Evolutionary conservation across 2,113 vertebrate genomes (phyloP).

Genomic region (Rhadina sibilatrix): DNA sequence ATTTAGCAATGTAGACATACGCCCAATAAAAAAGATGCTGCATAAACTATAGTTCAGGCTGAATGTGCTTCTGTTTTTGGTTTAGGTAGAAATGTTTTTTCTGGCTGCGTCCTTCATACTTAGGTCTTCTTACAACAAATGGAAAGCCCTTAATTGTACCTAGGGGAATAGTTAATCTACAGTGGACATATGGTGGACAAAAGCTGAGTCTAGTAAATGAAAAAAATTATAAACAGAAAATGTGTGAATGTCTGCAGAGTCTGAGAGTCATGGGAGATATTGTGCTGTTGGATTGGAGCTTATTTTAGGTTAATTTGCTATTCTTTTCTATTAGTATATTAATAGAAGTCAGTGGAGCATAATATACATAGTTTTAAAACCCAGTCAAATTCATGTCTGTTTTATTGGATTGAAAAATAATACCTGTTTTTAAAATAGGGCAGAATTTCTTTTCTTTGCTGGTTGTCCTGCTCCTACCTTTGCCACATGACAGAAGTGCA

Average conservation of each 20-base stretch:
- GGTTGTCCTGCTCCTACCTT: background rate
- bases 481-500: slow-evolving; percentile 17
- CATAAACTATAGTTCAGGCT: slow-evolving; percentile 81
- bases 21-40: slow-evolving; percentile 89
- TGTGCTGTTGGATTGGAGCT: slow-evolving; percentile 25
- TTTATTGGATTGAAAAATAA: background rate
- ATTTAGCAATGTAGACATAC: slow-evolving; percentile 78
- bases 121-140: slow-evolving; percentile 97
- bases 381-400: background rate
- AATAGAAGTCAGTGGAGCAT: background rate
- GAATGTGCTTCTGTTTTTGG: slow-evolving; percentile 94
- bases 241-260: slow-evolving; percentile 81
- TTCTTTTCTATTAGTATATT: slow-evolving; percentile 44
- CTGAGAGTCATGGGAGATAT: slow-evolving; percentile 58
- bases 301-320: slow-evolving; percentile 32
- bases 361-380: background rate
- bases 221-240: slow-evolving; percentile 86
- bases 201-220: slow-evolving; percentile 85
- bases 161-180: slow-evolving; percentile 87
- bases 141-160: slow-evolving; percentile 92
- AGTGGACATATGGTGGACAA: slow-evolving; percentile 94
- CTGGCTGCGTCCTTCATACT: slow-evolving; percentile 89
- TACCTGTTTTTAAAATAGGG: background rate
- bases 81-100: slow-evolving; percentile 95
- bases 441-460: background rate